phyloP scores from a whole-genome alignment of 2,113 vertebrate species.

The Thunnus thynnus region DNA sequence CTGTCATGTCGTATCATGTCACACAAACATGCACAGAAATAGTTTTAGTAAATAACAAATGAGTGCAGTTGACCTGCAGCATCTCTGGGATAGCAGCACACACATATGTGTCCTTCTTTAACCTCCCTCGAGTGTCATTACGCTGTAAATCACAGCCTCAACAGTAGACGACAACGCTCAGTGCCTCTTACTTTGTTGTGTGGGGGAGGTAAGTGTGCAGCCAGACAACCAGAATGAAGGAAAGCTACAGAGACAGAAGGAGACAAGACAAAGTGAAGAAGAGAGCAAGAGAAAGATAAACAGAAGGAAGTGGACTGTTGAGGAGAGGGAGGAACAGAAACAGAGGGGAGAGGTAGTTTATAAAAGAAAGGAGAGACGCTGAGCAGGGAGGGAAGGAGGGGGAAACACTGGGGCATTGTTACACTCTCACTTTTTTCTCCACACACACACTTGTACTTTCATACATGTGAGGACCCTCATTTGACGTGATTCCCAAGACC shows the following conservation, averaged over 20 bases:
- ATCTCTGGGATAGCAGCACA: background rate
- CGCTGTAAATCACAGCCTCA: constrained; percentile 32
- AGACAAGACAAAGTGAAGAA: constrained; percentile 5
- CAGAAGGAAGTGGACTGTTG: constrained; percentile 20
- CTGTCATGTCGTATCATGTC: constrained; percentile 36
- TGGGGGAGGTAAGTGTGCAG: constrained; percentile 28
- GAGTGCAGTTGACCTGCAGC: constrained; percentile 16
- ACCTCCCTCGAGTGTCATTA: constrained; percentile 14
- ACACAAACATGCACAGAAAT: constrained; percentile 1
- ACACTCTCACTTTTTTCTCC: background rate
- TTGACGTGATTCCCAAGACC: background rate
- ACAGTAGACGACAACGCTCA: background rate
- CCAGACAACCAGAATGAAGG: constrained; percentile 1
- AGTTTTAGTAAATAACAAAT: background rate
- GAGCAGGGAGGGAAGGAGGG: constrained; percentile 4
- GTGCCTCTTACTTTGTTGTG: constrained; percentile 16
- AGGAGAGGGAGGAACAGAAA: background rate
- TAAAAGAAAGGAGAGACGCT: constrained; percentile 13
- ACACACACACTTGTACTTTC: constrained; percentile 20
- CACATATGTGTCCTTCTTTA: background rate
- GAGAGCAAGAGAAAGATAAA: constrained; percentile 25
- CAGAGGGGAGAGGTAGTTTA: constrained; percentile 17
- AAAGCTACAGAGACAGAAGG: background rate
- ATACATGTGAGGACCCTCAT: background rate
- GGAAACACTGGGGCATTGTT: constrained; percentile 43